Evolutionary conservation across 2,797 vertebrate species (phyloP).

Genomic region (Enteromius treurensis): DNA sequence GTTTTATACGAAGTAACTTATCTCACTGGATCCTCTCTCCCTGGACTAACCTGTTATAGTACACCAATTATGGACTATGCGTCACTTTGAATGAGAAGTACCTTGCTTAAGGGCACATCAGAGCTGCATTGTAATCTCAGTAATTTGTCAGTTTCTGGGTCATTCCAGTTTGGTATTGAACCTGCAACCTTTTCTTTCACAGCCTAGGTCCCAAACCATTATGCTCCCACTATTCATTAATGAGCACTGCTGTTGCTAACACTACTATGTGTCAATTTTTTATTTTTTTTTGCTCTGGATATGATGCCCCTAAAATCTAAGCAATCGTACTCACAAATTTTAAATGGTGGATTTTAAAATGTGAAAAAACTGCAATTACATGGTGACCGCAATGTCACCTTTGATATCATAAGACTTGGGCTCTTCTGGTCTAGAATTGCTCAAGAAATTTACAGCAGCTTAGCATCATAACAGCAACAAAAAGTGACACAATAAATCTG

Average conservation of each 20-base stretch:
- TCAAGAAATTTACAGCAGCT: neutral
- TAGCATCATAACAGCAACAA: neutral
- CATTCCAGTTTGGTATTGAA: constrained; percentile 18
- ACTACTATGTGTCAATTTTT: neutral
- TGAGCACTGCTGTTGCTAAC: neutral
- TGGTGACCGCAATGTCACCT: neutral
- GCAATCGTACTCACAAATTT: neutral
- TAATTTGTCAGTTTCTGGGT: constrained; percentile 21
- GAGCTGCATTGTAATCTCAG: constrained; percentile 8
- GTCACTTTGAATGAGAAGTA: constrained; percentile 18
- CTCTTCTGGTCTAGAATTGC: neutral
- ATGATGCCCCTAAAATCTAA: neutral
- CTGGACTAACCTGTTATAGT: constrained; percentile 34
- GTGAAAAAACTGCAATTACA: neutral
- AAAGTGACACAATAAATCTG: neutral
- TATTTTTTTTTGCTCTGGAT: no score
- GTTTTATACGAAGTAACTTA: neutral
- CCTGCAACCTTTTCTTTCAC: neutral
- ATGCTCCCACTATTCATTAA: neutral
- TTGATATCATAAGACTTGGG: neutral
- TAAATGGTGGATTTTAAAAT: neutral
- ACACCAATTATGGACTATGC: neutral
- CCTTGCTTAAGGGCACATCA: constrained; percentile 6
- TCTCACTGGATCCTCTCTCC: neutral
- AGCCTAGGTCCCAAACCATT: neutral